Evolutionary conservation across 1,140 invertebrate species (phyloP), one percentile per base, ranked within the genome.

Genomic region (Drosophila sturtevanti): DNA sequence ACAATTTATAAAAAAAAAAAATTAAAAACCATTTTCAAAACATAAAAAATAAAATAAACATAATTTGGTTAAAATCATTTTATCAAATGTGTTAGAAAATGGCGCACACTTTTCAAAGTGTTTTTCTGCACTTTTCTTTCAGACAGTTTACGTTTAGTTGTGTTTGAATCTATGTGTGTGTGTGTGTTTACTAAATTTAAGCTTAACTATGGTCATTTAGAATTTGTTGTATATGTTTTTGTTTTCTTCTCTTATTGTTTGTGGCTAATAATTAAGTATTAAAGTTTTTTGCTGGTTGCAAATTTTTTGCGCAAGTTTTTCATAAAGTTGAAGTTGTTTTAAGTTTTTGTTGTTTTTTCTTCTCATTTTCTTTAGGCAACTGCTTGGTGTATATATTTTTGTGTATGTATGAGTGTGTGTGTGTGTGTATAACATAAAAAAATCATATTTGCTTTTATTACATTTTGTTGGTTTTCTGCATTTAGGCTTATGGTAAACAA

Each of bases 161-260:
- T 80, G 63, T 78, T 34, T 72, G 21, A 31, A 31, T 31, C 27
- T 55, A 22, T 55, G 52, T 80, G 41, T 79, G 61, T 82, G 24
- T 64, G n/a, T 74, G 48, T 52, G 76, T 85, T 61, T 78, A 86
- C 82, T 86, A 86, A 89, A 73, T 70, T 82, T 86, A 86, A 87
- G 79, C 82, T 86, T 86, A 86, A 86, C 79, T 86, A 86, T 86
- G 84, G 79, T 87, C 84, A 86, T 87, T 86, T 86, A 86, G 82
- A 86, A 86, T 86, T 86, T 77, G 75, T 86, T 77, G 82, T 86
- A 86, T 78, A 82, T 82, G 62, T 61, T 21, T 77, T 65, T 76
- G 62, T 37, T 70, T 74, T 61, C 41, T 77, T 77, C 68, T 70
- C 72, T 86, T 81, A 81, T 87, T 77, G 66, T 77, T 76, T 81